Conservation (phyloP, 2,113 vertebrate species). For the Ovibos moschatus region DNA sequence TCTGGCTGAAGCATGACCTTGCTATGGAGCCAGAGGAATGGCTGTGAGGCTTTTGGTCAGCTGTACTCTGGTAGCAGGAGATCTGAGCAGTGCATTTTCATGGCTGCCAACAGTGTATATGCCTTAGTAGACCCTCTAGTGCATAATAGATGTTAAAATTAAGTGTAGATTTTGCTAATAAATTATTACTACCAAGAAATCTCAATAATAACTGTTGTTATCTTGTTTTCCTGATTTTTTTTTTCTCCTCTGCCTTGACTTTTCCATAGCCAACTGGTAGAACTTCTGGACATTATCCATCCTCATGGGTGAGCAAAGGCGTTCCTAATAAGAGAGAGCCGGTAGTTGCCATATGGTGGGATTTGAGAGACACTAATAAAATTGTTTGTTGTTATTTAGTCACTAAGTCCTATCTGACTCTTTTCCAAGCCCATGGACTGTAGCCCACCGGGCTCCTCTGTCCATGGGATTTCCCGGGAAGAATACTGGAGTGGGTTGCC, state of each 20-base stretch:
- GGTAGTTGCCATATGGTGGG: neutral
- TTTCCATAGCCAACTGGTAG: neutral
- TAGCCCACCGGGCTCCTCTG: neutral
- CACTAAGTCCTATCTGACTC: neutral
- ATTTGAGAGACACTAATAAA: neutral
- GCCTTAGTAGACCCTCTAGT: neutral
- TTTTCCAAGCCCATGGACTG: neutral
- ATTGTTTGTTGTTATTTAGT: neutral
- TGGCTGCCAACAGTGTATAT: neutral
- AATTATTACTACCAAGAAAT: neutral
- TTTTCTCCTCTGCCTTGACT: neutral
- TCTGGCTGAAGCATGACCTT: neutral
- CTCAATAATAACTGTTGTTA: neutral
- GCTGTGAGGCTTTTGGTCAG: neutral
- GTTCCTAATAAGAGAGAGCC: neutral
- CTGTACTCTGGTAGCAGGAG: neutral
- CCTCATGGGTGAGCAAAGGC: neutral
- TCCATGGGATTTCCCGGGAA: neutral
- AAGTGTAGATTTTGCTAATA: neutral
- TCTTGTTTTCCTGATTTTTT: neutral
- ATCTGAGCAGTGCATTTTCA: neutral
- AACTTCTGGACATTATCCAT: neutral
- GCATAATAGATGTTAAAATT: neutral
- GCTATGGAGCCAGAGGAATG: neutral
- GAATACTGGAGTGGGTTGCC: neutral